These are phyloP conservation scores for Agrenia bidenticulata DNA, from an alignment of 2,888 invertebrate genomes.

Conservation along the genomic window DNA sequence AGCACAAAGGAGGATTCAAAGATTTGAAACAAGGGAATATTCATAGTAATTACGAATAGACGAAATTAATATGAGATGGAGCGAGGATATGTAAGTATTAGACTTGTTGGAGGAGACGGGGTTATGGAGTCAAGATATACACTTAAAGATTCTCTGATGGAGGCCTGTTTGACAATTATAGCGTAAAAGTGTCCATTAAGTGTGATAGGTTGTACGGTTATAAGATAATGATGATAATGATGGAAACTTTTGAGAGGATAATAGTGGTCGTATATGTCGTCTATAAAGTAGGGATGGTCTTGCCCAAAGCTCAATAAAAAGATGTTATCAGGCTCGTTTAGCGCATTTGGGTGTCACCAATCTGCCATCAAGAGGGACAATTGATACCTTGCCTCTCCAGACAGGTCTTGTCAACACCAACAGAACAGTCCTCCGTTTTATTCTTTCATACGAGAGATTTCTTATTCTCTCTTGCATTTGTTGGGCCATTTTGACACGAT, in stretches of 20 bases:
- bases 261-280: slow-evolving; percentile 26
- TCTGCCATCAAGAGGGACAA: slow-evolving; percentile 45
- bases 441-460: not conserved
- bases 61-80: no score
- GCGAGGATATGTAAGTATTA: no score
- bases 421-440: slow-evolving; percentile 8
- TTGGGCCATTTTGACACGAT: not conserved
- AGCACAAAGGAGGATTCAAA: no score
- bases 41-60: no score
- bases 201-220: slow-evolving; percentile 40
- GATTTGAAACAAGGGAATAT: no score
- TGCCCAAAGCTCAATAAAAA: slow-evolving; percentile 41
- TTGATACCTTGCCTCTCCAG: slow-evolving; percentile 45
- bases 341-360: slow-evolving; percentile 50
- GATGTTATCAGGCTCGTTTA: slow-evolving; percentile 47
- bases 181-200: slow-evolving; percentile 46
- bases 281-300: slow-evolving; percentile 31
- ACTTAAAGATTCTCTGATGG: slow-evolving; percentile 24
- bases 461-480: no score
- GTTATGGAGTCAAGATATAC: no score
- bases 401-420: slow-evolving; percentile 44
- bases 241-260: slow-evolving; percentile 32
- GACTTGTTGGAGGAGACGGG: no score
- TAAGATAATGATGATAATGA: slow-evolving; percentile 45
- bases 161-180: slow-evolving; percentile 45